A percentile compares a stretch with the other conserved stretches of the same genome.
phyloP scores from a whole-genome alignment of 2,113 vertebrate species.

The Cyanoramphus novaezelandiae region DNA sequence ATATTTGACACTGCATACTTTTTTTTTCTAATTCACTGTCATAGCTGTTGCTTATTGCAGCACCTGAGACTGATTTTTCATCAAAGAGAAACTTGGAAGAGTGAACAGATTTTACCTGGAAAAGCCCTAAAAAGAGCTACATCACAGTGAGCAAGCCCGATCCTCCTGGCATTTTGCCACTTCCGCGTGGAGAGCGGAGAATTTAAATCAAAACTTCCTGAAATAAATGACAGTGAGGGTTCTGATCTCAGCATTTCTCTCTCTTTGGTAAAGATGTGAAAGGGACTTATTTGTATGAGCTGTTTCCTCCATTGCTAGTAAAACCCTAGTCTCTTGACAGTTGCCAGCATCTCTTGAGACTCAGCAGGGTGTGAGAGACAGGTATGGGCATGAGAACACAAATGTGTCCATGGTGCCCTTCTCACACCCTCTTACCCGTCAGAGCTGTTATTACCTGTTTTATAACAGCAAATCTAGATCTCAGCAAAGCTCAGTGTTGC shows the following conservation, averaged over 20 bases:
- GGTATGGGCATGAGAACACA: background rate
- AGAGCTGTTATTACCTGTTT: background rate
- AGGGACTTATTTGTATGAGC: background rate
- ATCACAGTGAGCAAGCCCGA: background rate
- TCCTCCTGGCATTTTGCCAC: background rate
- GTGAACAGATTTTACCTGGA: background rate
- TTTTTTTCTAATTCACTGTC: background rate
- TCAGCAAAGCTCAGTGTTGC: background rate
- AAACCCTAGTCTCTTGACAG: background rate
- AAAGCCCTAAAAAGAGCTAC: background rate
- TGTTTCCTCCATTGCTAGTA: background rate
- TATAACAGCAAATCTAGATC: background rate
- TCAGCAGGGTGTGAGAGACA: background rate
- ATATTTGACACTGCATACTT: background rate
- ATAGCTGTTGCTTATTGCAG: background rate
- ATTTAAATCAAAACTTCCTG: background rate
- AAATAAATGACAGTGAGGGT: background rate
- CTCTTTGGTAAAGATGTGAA: background rate
- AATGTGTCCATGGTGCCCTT: background rate
- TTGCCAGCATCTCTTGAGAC: background rate
- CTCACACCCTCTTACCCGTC: background rate
- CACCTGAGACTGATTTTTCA: background rate
- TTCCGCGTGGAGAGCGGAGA: background rate
- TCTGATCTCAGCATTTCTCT: background rate
- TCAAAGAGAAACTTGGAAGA: background rate